Base-by-base conservation (phyloP, 2,888 invertebrate species). In the Idaea biselata region DNA sequence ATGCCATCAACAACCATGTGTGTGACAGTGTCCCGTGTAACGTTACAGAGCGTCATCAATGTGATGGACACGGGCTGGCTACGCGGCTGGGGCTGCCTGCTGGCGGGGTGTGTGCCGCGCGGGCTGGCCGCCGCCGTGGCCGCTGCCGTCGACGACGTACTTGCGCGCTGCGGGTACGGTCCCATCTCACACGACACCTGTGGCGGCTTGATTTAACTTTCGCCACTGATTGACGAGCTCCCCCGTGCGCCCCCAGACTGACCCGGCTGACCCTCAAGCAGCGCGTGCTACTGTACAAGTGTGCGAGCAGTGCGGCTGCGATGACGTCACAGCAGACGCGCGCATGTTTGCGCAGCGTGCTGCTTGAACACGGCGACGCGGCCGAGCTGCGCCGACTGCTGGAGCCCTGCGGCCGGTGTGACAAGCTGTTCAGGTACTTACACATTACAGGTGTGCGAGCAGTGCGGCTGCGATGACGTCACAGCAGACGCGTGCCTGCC, bases 61-160 rank as follows among this genome's bases (percentile, higher is more conserved):
- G 93, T 93, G 60, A 92, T 95, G 80, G 94, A 95, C 71, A 87
- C 89, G 16, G 87, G 93, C 44, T 95, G 95, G 95, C 83, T 96
- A 0, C 93, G 93, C 56, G 94, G 94, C 31, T 96, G 94, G 94
- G 91, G 93, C 67, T 85, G 94, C 70, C 83, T 95, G 59, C 88
- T 95, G 16, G 88, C 94, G 6, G 95, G 95, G 3, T 94, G 94
- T 74, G 87, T 94, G 33, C 63, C 87, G 69, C 66, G 83, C 6
- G 68, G 71, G 3, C 69, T 93, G 18, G 91, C 91, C 59, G 79
- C 88, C 6, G 87, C 82, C 61, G 76, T 95, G 6, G 71, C 86
- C 1, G 72, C 79, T n/a, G 80, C 93, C 66, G 91, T 95, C 0
- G 92, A 94, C 66, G 80, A 83, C 55, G 84, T 93, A 25, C 87